Percentiles rank a stretch among this genome's conserved stretches.
These are phyloP conservation scores for Dendrolimus kikuchii DNA, from an alignment of 1,140 invertebrate genomes.

Conservation along the genomic window DNA sequence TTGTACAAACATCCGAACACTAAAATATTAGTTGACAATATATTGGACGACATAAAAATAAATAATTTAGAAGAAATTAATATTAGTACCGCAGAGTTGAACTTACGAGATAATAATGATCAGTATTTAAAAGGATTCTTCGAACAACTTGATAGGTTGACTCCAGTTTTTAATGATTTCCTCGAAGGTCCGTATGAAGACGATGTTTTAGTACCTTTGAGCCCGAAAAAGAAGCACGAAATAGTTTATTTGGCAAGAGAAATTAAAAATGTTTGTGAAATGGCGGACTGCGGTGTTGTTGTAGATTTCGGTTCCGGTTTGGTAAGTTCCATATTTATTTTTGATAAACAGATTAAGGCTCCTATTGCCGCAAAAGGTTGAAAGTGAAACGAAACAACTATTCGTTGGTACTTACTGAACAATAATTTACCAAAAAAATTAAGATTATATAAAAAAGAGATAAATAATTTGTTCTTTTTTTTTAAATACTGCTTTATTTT, in stretches of 20 bases:
- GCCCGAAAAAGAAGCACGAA: constrained; percentile 80
- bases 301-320: constrained; percentile 88
- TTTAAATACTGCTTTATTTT: too few relatives aligned
- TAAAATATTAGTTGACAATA: constrained; percentile 73
- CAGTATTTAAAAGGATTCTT: constrained; percentile 32
- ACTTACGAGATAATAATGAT: constrained; percentile 21
- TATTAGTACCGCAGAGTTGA: constrained; percentile 26
- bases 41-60: constrained; percentile 67
- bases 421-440: too few relatives aligned
- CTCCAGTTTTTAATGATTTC: constrained; percentile 24
- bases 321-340: constrained; percentile 33
- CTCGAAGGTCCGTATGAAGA: constrained; percentile 17
- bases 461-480: too few relatives aligned
- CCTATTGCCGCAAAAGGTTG: too few relatives aligned
- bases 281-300: constrained; percentile 71
- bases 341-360: neutral
- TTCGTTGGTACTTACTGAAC: too few relatives aligned
- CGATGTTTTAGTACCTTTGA: constrained; percentile 46
- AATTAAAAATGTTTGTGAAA: constrained; percentile 72
- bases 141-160: constrained; percentile 26
- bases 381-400: too few relatives aligned
- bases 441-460: too few relatives aligned
- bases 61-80: constrained; percentile 21
- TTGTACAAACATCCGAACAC: constrained; percentile 79
- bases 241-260: constrained; percentile 75